Evolutionary conservation across 2,888 invertebrate species (phyloP).

Genomic region (Drosophila fulvimacula): DNA sequence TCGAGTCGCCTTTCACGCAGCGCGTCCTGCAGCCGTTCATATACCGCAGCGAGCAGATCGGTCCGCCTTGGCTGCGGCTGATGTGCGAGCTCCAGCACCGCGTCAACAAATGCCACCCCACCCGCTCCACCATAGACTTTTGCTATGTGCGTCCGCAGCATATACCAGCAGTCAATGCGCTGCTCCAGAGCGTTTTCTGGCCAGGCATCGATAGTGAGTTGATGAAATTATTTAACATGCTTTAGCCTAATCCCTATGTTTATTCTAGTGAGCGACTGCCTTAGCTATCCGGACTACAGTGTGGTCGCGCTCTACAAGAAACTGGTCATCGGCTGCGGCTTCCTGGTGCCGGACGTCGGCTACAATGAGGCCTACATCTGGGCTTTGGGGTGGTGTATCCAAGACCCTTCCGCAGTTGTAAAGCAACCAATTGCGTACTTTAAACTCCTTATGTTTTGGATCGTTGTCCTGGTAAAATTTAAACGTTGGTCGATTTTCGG

Average conservation of each 20-base stretch:
- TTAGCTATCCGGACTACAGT: slow-evolving; percentile 96
- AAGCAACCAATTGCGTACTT: too few relatives aligned
- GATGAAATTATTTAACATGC: background rate
- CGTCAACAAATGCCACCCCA: slow-evolving; percentile 83
- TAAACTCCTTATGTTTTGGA: too few relatives aligned
- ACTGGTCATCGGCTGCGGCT: slow-evolving; percentile 94
- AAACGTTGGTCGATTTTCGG: too few relatives aligned
- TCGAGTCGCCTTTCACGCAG: slow-evolving; percentile 90
- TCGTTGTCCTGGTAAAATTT: too few relatives aligned
- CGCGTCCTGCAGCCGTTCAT: slow-evolving; percentile 93
- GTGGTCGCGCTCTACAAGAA: slow-evolving; percentile 94
- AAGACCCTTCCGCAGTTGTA: too few relatives aligned
- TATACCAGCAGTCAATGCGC: slow-evolving; percentile 93
- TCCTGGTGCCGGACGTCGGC: slow-evolving; percentile 93
- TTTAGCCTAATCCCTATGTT: background rate
- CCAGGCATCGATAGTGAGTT: slow-evolving; percentile 94
- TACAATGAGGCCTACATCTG: slow-evolving; percentile 94
- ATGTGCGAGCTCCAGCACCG: slow-evolving; percentile 85
- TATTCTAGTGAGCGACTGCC: slow-evolving; percentile 91
- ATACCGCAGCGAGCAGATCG: slow-evolving; percentile 88
- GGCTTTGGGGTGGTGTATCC: too few relatives aligned
- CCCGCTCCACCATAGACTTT: slow-evolving; percentile 90
- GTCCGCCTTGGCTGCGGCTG: slow-evolving; percentile 89
- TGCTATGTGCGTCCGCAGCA: slow-evolving; percentile 95
- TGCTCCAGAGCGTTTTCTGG: slow-evolving; percentile 95